Base-by-base conservation (phyloP, 2,113 vertebrate genomes). In the Polypterus senegalus region DNA sequence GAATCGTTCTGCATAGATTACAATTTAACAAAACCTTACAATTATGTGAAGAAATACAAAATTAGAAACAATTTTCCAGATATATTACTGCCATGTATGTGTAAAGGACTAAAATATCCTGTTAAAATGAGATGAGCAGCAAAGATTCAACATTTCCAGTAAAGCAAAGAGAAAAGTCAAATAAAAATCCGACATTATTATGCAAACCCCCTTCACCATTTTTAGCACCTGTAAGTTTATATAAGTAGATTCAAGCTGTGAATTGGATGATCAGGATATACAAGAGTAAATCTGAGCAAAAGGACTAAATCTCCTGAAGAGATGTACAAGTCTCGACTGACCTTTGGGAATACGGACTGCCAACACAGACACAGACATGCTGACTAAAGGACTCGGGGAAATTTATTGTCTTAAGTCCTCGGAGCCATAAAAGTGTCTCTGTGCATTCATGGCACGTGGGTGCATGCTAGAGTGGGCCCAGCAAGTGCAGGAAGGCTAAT, bases 201-300 rank as follows among this genome's bases (percentile, higher is more conserved):
- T 27, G 27, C 27, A 27, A 27, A 27, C 27, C 27, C 27, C 27
- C 45, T 10, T 53, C 5, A 9, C 44, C 2, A 6, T 60, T 6
- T 27, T 7, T 27, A 27, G 5, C 65, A 6, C 46, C 46, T 71
- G 55, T 9, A 70, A 71, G 55, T 56, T 65, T 48, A 62, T 48
- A 48, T 63, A 49, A 77, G 59, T 49, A 75, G 65, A 8, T 67
- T 62, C 63, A 78, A 70, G 54, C 49, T 72, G 58, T 65, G 68
- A 69, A 63, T 5, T 69, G 57, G 46, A 64, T 64, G 47, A 54
- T 7, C 63, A 46, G 8, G 27, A 59, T 55, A 46, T 58, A 46
- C 66, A 57, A 72, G 9, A 66, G 48, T 46, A 66, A 67, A 9
- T 4, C 5, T 45, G 73, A 63, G 43, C 62, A 62, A 67, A 66